phyloP scores from a whole-genome alignment of 2,888 invertebrate genomes.

The Dryomyza anilis region DNA sequence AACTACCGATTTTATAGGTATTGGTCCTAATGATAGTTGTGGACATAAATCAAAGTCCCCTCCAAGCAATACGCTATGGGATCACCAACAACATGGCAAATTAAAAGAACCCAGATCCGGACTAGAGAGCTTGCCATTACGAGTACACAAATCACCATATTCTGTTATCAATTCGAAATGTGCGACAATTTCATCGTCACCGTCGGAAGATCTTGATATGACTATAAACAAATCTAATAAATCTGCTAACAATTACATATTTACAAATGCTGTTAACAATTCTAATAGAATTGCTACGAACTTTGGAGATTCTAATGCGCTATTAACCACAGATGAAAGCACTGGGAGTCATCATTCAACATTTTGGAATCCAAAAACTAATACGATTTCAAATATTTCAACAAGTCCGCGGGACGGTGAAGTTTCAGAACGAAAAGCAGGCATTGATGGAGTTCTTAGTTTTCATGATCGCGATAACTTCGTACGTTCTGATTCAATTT shows the following conservation, averaged over 20 bases:
- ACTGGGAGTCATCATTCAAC: conserved; percentile 23
- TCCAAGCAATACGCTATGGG: conserved; percentile 23
- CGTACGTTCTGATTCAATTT: conserved; percentile 65
- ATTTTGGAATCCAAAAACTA: conserved; percentile 34
- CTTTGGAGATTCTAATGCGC: conserved; percentile 9
- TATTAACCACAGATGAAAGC: conserved; percentile 1
- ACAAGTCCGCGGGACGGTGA: conserved; percentile 14
- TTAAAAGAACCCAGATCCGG: not conserved
- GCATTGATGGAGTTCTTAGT: conserved; percentile 12
- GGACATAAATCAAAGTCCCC: not conserved
- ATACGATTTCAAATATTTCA: not conserved
- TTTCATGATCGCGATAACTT: conserved; percentile 50
- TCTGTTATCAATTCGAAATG: not conserved
- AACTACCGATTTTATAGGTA: conserved; percentile 10
- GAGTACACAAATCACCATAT: not conserved
- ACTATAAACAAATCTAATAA: conserved; percentile 36
- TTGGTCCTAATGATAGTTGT: not conserved
- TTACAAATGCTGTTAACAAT: conserved; percentile 24
- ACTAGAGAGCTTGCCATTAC: not conserved
- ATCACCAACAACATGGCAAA: conserved; percentile 31
- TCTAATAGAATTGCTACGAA: not conserved
- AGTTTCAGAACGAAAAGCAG: conserved; percentile 3
- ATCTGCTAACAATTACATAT: conserved; percentile 19
- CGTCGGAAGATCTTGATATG: conserved; percentile 31
- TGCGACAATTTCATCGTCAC: conserved; percentile 24